phyloP scores from a whole-genome alignment of 2,113 vertebrate genomes.

The Rhegmatorhina hoffmannsi region DNA sequence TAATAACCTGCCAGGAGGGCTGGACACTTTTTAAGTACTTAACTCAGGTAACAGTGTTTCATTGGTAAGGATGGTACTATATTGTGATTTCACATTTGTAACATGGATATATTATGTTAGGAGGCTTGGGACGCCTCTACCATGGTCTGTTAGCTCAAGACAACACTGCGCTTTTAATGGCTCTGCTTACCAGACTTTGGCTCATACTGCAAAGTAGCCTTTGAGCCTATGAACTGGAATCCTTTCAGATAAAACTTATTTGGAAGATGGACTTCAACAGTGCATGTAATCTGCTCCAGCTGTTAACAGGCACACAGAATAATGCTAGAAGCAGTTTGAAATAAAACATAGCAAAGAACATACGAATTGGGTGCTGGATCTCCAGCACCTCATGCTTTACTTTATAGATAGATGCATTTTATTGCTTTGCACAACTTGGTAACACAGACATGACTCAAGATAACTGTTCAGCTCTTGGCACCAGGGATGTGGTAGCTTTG shows the following conservation, averaged over 20 bases:
- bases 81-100: background rate
- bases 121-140: background rate
- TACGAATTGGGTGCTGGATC: background rate
- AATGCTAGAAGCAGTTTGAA: background rate
- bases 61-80: background rate
- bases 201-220: background rate
- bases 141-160: background rate
- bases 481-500: background rate
- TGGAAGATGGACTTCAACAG: background rate
- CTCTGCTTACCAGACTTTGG: background rate
- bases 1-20: background rate
- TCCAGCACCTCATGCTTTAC: background rate
- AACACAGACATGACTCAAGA: background rate
- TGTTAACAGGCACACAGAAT: background rate
- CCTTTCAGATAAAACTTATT: background rate
- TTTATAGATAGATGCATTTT: background rate
- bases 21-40: background rate
- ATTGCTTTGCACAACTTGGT: background rate
- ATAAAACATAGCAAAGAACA: background rate
- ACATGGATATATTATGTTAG: background rate
- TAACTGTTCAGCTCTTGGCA: background rate
- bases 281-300: background rate
- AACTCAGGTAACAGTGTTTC: background rate
- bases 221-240: background rate
- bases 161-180: background rate